Conservation (phyloP, 2,797 vertebrate species). For the Mallotus villosus region DNA sequence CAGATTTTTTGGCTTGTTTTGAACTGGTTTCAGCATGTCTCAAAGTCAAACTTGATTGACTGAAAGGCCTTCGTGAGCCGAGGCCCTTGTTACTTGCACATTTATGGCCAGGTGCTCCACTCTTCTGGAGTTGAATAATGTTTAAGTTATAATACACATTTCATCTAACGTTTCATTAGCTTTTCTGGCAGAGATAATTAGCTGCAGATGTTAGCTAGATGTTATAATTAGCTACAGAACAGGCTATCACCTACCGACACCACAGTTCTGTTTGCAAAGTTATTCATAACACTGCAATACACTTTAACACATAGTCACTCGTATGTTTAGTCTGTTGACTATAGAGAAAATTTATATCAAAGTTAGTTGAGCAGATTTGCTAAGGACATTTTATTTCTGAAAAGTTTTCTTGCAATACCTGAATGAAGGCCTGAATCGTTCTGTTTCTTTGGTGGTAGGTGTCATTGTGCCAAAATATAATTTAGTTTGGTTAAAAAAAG, state of each 20-base stretch:
- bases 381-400: not conserved
- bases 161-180: constrained; percentile 68
- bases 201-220: constrained; percentile 73
- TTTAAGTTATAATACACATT: constrained; percentile 70
- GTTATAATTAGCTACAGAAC: too few relatives aligned
- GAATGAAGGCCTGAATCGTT: not conserved
- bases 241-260: constrained; percentile 60
- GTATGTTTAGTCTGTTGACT: not conserved
- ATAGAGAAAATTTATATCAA: not conserved
- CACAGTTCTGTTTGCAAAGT: constrained; percentile 55
- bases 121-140: constrained; percentile 67
- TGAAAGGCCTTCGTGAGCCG: constrained; percentile 61
- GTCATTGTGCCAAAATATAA: too few relatives aligned
- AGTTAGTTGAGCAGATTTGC: not conserved
- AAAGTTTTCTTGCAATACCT: not conserved
- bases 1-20: constrained; percentile 50
- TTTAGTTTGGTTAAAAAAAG: too few relatives aligned
- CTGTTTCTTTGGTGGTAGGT: not conserved
- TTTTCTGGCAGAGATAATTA: constrained; percentile 65
- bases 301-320: constrained; percentile 25
- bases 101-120: constrained; percentile 67
- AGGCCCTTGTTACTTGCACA: constrained; percentile 54
- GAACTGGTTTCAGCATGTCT: constrained; percentile 49
- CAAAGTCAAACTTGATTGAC: constrained; percentile 61
- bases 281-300: constrained; percentile 38